Evolutionary conservation across 2,797 vertebrate species (phyloP).

Genomic region (Pantherophis vulpinus): DNA sequence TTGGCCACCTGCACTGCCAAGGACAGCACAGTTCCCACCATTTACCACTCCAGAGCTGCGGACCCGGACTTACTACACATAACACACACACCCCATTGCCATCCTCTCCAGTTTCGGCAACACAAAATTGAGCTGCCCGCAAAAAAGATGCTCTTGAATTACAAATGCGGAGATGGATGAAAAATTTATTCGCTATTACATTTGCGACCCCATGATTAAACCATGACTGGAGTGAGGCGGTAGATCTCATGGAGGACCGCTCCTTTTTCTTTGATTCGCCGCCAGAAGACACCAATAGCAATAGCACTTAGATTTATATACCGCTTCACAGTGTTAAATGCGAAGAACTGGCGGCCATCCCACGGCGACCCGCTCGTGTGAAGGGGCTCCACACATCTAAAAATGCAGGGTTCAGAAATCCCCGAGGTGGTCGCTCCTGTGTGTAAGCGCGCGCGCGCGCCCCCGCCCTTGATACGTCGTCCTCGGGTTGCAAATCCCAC

Average conservation of each 20-base stretch:
- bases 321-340: not conserved
- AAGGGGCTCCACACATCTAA: not conserved
- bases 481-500: not conserved
- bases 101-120: not conserved
- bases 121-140: not conserved
- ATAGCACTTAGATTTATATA: not conserved
- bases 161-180: not conserved
- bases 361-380: not conserved
- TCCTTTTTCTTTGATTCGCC: not conserved
- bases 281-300: no score
- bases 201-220: not conserved
- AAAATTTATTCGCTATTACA: not conserved
- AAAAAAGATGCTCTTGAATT: not conserved
- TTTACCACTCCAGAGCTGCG: not conserved
- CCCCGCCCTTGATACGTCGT: not conserved
- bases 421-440: not conserved
- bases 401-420: not conserved
- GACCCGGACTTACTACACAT: not conserved
- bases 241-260: not conserved
- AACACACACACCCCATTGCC: no score
- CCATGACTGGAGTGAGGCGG: no score
- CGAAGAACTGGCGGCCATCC: not conserved
- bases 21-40: not conserved
- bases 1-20: not conserved
- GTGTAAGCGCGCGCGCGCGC: not conserved